Conservation (phyloP, 2,797 vertebrate species). For the Chromobotia macracanthus region DNA sequence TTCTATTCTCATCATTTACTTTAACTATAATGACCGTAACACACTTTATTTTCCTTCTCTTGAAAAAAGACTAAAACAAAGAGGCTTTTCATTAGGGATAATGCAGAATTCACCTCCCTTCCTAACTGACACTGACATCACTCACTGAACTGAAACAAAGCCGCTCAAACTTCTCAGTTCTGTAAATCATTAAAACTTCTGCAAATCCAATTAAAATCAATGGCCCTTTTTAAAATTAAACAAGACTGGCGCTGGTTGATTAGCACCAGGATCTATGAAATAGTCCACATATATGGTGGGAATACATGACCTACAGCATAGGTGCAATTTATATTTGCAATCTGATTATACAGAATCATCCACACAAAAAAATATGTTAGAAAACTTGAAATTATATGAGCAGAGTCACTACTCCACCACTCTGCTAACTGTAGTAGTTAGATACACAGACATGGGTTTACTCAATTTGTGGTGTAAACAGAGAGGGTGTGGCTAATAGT, state of each 20-base stretch:
- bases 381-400: constrained; percentile 17
- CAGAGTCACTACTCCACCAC: not conserved
- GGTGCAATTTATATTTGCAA: not conserved
- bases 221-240: too few relatives aligned
- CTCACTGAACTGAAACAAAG: constrained; percentile 4
- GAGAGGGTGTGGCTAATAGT: constrained; percentile 14
- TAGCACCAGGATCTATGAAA: not conserved
- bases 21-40: constrained; percentile 7
- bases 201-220: not conserved
- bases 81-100: constrained; percentile 31
- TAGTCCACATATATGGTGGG: not conserved
- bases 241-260: not conserved
- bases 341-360: not conserved
- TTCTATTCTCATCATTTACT: not conserved
- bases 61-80: constrained; percentile 49
- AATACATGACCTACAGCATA: not conserved
- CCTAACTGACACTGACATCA: constrained; percentile 49
- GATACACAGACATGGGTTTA: not conserved
- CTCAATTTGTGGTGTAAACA: not conserved
- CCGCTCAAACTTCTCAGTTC: not conserved
- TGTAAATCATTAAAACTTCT: not conserved
- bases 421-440: not conserved
- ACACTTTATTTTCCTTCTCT: not conserved
- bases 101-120: constrained; percentile 34
- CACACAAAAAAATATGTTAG: too few relatives aligned